Evolutionary conservation across 1,140 invertebrate species (phyloP).

Genomic region (Palaemon carinicauda): DNA sequence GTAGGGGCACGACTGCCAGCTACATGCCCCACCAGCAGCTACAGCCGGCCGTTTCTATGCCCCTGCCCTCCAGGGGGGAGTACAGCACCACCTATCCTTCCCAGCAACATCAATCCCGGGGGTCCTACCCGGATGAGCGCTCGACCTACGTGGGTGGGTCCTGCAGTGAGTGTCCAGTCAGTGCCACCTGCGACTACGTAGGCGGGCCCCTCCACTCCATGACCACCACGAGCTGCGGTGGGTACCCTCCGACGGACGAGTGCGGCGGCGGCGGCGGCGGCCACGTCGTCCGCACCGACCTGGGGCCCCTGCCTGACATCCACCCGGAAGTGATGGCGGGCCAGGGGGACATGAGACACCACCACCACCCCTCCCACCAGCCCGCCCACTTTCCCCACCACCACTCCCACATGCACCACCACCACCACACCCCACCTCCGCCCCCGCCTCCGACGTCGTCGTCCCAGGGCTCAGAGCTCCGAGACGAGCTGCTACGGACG

Average conservation of each 20-base stretch:
- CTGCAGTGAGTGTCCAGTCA: slow-evolving; percentile 36
- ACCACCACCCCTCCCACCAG: slow-evolving; percentile 21
- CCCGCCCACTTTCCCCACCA: neutral
- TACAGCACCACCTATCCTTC: neutral
- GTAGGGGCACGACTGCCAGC: too few relatives aligned
- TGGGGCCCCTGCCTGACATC: slow-evolving; percentile 25
- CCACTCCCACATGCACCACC: neutral
- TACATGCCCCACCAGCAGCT: too few relatives aligned
- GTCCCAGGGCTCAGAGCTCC: neutral
- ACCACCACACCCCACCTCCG: slow-evolving; percentile 20
- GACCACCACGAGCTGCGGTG: neutral
- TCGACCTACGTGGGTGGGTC: slow-evolving; percentile 18
- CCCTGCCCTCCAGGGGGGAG: neutral
- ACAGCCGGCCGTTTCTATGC: too few relatives aligned
- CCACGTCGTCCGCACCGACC: neutral
- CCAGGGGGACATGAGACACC: neutral
- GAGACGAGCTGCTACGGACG: slow-evolving; percentile 10
- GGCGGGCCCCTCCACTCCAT: neutral
- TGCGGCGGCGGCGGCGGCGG: neutral
- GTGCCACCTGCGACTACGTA: slow-evolving; percentile 11
- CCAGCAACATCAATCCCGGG: neutral
- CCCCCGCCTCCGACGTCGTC: neutral
- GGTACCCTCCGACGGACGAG: neutral
- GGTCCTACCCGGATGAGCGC: slow-evolving; percentile 2
- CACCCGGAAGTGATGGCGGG: neutral